Conservation (phyloP, 2,113 vertebrate species). For the Lanius collurio region DNA sequence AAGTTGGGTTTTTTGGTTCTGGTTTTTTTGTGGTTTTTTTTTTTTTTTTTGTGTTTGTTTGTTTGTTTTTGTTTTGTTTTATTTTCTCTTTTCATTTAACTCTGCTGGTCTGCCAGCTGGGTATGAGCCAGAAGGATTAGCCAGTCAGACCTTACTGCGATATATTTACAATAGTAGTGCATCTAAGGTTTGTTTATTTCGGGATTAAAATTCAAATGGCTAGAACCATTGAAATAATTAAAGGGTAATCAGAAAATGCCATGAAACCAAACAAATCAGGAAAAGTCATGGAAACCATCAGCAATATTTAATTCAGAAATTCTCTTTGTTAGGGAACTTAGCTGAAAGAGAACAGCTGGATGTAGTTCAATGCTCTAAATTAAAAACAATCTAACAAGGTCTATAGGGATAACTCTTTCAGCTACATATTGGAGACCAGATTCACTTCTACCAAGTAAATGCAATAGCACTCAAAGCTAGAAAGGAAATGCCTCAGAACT, state of each 20-base stretch:
- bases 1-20: background rate
- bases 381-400: slow-evolving; percentile 80
- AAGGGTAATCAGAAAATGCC: slow-evolving; percentile 67
- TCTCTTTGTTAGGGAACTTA: slow-evolving; percentile 70
- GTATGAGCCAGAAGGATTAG: slow-evolving; percentile 70
- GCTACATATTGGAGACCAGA: slow-evolving; percentile 73
- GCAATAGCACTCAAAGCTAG: slow-evolving; percentile 74
- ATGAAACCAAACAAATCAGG: slow-evolving; percentile 72
- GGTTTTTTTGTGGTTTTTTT: background rate
- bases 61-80: background rate
- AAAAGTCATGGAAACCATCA: slow-evolving; percentile 73
- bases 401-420: slow-evolving; percentile 77
- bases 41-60: background rate
- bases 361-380: slow-evolving; percentile 75
- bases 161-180: slow-evolving; percentile 60
- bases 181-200: slow-evolving; percentile 62
- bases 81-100: slow-evolving; percentile 8
- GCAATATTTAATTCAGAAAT: slow-evolving; percentile 77
- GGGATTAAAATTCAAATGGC: slow-evolving; percentile 68
- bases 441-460: slow-evolving; percentile 76
- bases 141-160: slow-evolving; percentile 67
- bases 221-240: slow-evolving; percentile 75
- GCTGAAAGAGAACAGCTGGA: slow-evolving; percentile 79
- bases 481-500: slow-evolving; percentile 83
- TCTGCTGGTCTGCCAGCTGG: slow-evolving; percentile 65